Conservation (phyloP, 2,888 invertebrate species). For the Stratiomys singularior region DNA sequence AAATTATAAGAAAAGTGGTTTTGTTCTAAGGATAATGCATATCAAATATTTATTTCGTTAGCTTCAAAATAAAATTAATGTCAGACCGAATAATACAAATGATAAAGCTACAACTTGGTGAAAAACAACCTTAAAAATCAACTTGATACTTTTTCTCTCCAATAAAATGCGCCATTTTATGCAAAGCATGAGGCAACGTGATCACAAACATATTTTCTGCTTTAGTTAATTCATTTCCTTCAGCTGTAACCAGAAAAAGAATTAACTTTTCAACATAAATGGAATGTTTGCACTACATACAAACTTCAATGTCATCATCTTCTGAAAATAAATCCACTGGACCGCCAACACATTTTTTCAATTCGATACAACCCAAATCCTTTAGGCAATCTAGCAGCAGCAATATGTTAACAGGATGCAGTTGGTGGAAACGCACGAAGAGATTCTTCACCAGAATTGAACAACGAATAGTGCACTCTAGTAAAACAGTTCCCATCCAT, state of each 20-base stretch:
- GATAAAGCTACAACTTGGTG: background rate
- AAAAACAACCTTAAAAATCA: slow-evolving; percentile 62
- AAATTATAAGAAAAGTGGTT: slow-evolving; percentile 77
- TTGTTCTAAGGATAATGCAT: too few species aligned
- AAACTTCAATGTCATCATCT: slow-evolving; percentile 59
- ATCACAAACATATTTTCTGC: slow-evolving; percentile 68
- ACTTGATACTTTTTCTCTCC: slow-evolving; percentile 68
- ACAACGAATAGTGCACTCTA: slow-evolving; percentile 73
- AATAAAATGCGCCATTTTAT: slow-evolving; percentile 69
- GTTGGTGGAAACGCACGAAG: slow-evolving; percentile 71
- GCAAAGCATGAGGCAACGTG: slow-evolving; percentile 66
- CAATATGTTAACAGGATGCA: slow-evolving; percentile 70
- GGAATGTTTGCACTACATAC: slow-evolving; percentile 58
- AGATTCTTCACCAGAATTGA: slow-evolving; percentile 69
- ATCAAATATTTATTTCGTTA: too few species aligned
- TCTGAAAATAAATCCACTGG: slow-evolving; percentile 66
- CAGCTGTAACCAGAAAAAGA: slow-evolving; percentile 59
- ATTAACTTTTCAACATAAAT: background rate
- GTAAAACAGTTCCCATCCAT: slow-evolving; percentile 74
- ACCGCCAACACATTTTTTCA: slow-evolving; percentile 60
- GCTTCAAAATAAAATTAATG: too few species aligned
- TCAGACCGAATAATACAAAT: too few species aligned
- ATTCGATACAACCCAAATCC: slow-evolving; percentile 69
- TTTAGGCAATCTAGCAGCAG: slow-evolving; percentile 68
- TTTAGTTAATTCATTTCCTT: slow-evolving; percentile 66